Conservation (phyloP, 2,888 invertebrate genomes). For the Fissipunctia ypsillon region DNA sequence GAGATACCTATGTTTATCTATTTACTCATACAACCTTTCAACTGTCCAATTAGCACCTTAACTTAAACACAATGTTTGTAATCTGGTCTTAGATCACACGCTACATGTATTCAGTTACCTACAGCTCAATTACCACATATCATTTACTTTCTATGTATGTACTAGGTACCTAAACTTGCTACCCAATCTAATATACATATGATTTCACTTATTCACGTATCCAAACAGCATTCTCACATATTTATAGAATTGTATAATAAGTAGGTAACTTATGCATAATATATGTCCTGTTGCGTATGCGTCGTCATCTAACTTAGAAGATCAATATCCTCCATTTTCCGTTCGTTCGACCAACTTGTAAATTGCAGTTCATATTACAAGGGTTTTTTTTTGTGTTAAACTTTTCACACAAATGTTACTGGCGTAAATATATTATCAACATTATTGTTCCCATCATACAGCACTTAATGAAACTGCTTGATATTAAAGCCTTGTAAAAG, state of each 20-base stretch:
- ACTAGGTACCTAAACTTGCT: slow-evolving; percentile 29
- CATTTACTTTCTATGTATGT: slow-evolving; percentile 11
- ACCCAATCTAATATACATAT: slow-evolving; percentile 57
- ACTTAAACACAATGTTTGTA: slow-evolving; percentile 46
- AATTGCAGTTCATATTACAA: not conserved
- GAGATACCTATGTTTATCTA: slow-evolving; percentile 51
- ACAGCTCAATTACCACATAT: slow-evolving; percentile 36
- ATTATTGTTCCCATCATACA: slow-evolving; percentile 7
- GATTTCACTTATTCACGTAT: slow-evolving; percentile 72
- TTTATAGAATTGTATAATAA: slow-evolving; percentile 67
- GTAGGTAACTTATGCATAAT: slow-evolving; percentile 62
- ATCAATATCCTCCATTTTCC: slow-evolving; percentile 24
- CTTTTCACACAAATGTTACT: slow-evolving; percentile 21
- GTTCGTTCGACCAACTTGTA: slow-evolving; percentile 10
- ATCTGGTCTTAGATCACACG: slow-evolving; percentile 53
- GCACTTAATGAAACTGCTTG: slow-evolving; percentile 23
- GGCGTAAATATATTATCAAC: slow-evolving; percentile 24
- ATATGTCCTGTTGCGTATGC: slow-evolving; percentile 42
- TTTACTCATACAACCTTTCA: slow-evolving; percentile 57
- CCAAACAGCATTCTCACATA: slow-evolving; percentile 68
- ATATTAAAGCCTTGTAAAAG: slow-evolving; percentile 26
- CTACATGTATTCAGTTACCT: slow-evolving; percentile 25
- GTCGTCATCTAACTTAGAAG: slow-evolving; percentile 25
- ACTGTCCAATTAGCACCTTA: slow-evolving; percentile 63
- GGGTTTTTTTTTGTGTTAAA: not conserved